Base-by-base conservation (phyloP, 2,113 vertebrate genomes). In the Varanus salvator region DNA sequence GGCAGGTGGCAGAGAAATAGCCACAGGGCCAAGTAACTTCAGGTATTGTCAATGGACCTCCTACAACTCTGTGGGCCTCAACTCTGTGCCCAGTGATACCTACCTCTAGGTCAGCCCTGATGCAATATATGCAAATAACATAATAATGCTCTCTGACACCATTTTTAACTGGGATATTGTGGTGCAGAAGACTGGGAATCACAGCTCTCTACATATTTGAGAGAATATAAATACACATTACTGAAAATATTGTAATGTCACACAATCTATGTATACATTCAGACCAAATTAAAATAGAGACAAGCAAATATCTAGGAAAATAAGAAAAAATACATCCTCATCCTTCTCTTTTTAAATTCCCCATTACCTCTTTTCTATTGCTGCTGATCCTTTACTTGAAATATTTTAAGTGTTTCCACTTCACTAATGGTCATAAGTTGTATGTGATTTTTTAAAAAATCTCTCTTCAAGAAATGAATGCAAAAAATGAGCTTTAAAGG, bases 401-500 rank as follows among this genome's bases (percentile, higher is more conserved):
- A 89, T 87, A 54, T 87, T 95, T 94, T 87, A 94, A 92, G 90
- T 90, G 82, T 93, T 85, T 93, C 88, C 90, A 94, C 90, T 92
- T 93, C 93, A 92, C 90, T 92, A 95, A 93, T 90, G 94, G 91
- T 89, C 83, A 1, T 80, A 31, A 54, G 14, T 54, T 44, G 78
- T 31, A 90, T 94, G 93, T 88, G 74, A 95, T 12, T 80, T 80
- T 54, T 54, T 31, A 54, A 72, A 87, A 91, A 31, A 54, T 90
- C 94, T 94, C 84, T 92, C 80, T 80, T 44, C 93, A 87, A 87
- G 87, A 95, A 95, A 95, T 38, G 81, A 87, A 95, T 66, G 91
- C 90, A 90, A 95, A 88, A 93, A 94, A 95, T 93, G 88, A 94
- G 94, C 93, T 95, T 95, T 96, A 95, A 96, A 95, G 94, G 93